phyloP scores from a whole-genome alignment of 2,888 invertebrate genomes.

The Bombyx huttoni region DNA sequence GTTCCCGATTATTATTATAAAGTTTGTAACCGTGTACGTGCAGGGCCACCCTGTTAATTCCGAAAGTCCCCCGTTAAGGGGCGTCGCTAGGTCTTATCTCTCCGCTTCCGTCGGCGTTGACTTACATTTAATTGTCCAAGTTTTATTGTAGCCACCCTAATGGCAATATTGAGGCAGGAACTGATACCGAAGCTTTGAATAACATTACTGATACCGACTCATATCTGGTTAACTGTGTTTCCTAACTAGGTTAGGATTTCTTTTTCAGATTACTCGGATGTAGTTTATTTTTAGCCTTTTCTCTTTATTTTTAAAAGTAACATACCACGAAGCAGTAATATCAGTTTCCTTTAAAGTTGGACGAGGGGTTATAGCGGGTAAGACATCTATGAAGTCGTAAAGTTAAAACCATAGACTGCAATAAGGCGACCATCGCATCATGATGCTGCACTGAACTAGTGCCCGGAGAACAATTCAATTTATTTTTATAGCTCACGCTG shows the following conservation, averaged over 20 bases:
- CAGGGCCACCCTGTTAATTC: conserved; percentile 52
- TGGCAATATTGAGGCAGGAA: conserved; percentile 48
- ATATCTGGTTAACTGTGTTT: not conserved
- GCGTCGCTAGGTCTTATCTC: conserved; percentile 58
- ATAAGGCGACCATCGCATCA: conserved; percentile 29
- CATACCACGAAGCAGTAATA: no score
- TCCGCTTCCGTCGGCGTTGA: conserved; percentile 46
- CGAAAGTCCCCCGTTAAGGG: conserved; percentile 48
- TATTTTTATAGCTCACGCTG: conserved; percentile 60
- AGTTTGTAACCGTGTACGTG: conserved; percentile 32
- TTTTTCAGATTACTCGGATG: not conserved
- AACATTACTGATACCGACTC: conserved; percentile 24
- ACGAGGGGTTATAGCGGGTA: conserved; percentile 20
- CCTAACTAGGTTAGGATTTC: not conserved
- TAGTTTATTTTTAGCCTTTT: no score
- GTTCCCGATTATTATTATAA: conserved; percentile 9
- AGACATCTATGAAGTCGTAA: conserved; percentile 32
- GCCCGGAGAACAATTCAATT: conserved; percentile 63
- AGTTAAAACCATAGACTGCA: conserved; percentile 39
- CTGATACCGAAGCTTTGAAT: conserved; percentile 36
- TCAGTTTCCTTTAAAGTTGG: conserved; percentile 12
- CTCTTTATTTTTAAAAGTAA: no score
- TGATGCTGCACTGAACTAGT: conserved; percentile 38
- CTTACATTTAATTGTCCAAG: conserved; percentile 68
- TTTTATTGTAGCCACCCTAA: conserved; percentile 59